These are phyloP conservation scores for Eptatretus burgeri DNA, from an alignment of 2,113 vertebrate species.

Conservation along the genomic window DNA sequence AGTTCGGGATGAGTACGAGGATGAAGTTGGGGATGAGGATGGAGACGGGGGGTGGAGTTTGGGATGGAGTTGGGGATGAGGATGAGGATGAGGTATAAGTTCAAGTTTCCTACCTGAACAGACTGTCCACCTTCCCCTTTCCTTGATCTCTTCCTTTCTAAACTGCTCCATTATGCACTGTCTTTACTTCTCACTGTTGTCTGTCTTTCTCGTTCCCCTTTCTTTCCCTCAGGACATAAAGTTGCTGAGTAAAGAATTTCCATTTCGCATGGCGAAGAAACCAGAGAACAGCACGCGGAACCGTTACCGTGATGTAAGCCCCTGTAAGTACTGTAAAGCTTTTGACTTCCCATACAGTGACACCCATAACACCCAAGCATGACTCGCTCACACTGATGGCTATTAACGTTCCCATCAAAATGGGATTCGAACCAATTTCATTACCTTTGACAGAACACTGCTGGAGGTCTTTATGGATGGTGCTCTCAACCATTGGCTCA, in stretches of 20 bases:
- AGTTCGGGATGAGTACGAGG: not conserved
- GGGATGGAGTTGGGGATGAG: not conserved
- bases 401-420: not conserved
- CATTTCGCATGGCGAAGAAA: constrained; percentile 67
- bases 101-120: not conserved
- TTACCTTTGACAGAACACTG: not conserved
- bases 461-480: not conserved
- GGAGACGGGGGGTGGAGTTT: not conserved
- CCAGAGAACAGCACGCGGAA: constrained; percentile 80
- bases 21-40: not conserved
- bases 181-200: not conserved
- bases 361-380: not conserved
- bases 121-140: not conserved
- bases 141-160: too few relatives aligned
- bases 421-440: not conserved
- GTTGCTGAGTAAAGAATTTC: constrained; percentile 71
- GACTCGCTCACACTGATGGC: not conserved
- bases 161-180: too few relatives aligned
- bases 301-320: constrained; percentile 94
- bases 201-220: not conserved
- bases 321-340: constrained; percentile 39
- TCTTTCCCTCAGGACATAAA: constrained; percentile 47
- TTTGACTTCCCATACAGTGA: not conserved
- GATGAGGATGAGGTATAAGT: not conserved
- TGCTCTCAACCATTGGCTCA: not conserved